Conservation (phyloP, 2,113 vertebrate species). For the Polypterus senegalus region DNA sequence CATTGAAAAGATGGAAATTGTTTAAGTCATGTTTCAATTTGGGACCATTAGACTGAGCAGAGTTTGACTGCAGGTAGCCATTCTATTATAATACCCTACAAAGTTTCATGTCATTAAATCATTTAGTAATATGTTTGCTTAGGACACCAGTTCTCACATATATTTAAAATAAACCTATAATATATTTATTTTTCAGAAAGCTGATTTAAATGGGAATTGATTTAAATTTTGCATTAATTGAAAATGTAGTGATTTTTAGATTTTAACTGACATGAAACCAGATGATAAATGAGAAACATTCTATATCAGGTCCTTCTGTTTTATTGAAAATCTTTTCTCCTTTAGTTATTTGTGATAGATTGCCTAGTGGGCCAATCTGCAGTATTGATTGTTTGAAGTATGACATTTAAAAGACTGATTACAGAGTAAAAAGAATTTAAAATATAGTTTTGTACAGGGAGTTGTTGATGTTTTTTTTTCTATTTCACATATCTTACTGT, state of each 20-base stretch:
- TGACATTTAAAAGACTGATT: slow-evolving; percentile 1
- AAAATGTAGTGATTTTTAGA: not conserved
- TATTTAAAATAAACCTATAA: no score
- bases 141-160: no score
- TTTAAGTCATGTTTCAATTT: no score
- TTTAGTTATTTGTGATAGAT: not conserved
- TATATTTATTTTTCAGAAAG: not conserved
- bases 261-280: slow-evolving; percentile 2
- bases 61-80: no score
- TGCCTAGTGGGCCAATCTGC: not conserved
- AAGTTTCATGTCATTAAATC: no score
- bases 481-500: not conserved
- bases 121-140: no score
- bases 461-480: not conserved
- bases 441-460: not conserved
- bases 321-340: slow-evolving; percentile 3
- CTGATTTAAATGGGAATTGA: not conserved
- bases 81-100: no score
- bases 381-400: not conserved
- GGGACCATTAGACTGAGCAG: no score
- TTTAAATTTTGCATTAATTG: not conserved
- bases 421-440: not conserved
- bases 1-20: no score
- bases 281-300: slow-evolving; percentile 2
- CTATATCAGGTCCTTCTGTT: not conserved